Conservation (phyloP, 2,113 vertebrate species). For the Zosterops hypoxanthus region DNA sequence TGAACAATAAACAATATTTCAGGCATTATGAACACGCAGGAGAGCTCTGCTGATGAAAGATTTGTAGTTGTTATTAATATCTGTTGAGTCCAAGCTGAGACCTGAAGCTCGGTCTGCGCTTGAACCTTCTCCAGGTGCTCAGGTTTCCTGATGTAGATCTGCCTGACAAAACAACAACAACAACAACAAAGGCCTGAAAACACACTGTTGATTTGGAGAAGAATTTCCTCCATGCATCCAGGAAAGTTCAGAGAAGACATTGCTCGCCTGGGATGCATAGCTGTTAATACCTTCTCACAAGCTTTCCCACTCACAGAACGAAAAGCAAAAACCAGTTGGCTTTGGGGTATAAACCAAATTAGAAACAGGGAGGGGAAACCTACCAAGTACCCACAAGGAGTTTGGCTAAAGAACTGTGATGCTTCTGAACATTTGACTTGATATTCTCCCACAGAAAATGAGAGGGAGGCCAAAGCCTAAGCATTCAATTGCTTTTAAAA, state of each 20-base stretch:
- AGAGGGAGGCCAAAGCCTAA: neutral
- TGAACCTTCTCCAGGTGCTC: conserved; percentile 21
- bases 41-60: neutral
- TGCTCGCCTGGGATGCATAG: rapidly evolving
- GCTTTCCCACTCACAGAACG: neutral
- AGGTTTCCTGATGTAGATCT: conserved; percentile 20
- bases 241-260: conserved; percentile 25
- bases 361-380: conserved; percentile 27
- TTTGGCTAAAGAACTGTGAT: conserved; percentile 30
- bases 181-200: conserved; percentile 11
- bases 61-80: conserved; percentile 1
- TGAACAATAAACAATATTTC: neutral
- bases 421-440: conserved; percentile 14
- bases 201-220: neutral
- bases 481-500: neutral
- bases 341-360: conserved; percentile 33
- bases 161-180: neutral
- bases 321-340: neutral
- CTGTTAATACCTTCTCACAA: conserved; percentile 1
- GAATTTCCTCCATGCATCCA: conserved; percentile 7
- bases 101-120: conserved; percentile 13
- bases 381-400: neutral
- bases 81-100: conserved; percentile 14
- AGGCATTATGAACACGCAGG: neutral
- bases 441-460: conserved; percentile 4